A percentile compares a stretch with the other conserved stretches of the same genome.
Evolutionary conservation across 1,140 invertebrate species (phyloP).

Genomic region (Tribolium madens): DNA sequence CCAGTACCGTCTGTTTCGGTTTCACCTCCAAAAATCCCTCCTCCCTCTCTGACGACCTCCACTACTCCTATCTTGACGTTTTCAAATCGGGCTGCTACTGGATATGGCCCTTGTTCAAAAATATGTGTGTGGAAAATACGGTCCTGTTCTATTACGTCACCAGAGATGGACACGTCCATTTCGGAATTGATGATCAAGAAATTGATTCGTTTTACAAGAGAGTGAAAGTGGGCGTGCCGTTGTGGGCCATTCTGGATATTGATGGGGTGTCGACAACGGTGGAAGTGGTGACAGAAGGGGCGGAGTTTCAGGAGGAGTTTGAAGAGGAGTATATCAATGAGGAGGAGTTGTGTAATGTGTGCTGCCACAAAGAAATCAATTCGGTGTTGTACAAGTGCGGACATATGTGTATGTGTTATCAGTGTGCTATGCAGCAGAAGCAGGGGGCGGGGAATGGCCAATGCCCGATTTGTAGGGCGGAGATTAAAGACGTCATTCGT

Average conservation of each 20-base stretch:
- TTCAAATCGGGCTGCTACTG: conserved; percentile 19
- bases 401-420: conserved; percentile 16
- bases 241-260: conserved; percentile 14
- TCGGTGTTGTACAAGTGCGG: conserved; percentile 19
- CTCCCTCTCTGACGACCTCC: neutral
- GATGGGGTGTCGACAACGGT: conserved; percentile 14
- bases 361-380: conserved; percentile 2
- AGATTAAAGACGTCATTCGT: conserved; percentile 13
- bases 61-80: conserved; percentile 3
- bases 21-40: conserved; percentile 11
- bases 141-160: conserved; percentile 2
- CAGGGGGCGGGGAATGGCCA: conserved; percentile 15
- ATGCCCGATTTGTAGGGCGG: conserved; percentile 8
- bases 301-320: neutral
- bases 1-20: conserved; percentile 5
- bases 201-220: conserved; percentile 14
- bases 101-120: conserved; percentile 16
- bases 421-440: conserved; percentile 11
- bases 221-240: neutral
- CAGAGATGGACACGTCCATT: conserved; percentile 5
- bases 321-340: neutral
- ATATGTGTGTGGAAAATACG: conserved; percentile 8
- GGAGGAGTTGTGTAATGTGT: conserved; percentile 9
- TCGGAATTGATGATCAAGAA: neutral
- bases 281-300: neutral